Evolutionary conservation across 2,888 invertebrate genomes (phyloP).

Genomic region (Brachypalpus laphriformis): DNA sequence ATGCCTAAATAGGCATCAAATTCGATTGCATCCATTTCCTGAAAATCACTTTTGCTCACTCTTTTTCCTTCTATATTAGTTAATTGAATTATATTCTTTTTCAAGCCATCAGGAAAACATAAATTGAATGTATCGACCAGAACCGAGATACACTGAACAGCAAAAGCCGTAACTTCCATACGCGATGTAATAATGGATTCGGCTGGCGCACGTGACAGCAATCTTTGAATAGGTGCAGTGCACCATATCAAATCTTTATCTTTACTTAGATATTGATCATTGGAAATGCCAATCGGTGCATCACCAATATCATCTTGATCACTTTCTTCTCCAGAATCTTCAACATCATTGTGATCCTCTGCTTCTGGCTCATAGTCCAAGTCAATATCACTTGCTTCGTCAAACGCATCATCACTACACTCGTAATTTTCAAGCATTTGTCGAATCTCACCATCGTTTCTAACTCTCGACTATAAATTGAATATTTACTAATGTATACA

Average conservation of each 20-base stretch:
- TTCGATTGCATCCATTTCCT: neutral
- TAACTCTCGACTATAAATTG: neutral
- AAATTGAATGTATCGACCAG: neutral
- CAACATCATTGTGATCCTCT: no score
- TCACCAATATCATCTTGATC: neutral
- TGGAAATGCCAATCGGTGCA: neutral
- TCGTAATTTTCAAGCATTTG: neutral
- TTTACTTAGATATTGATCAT: no score
- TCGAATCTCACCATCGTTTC: neutral
- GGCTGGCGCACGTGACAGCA: neutral
- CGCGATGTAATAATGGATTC: neutral
- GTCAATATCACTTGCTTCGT: neutral
- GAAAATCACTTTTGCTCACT: neutral
- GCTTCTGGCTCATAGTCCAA: no score
- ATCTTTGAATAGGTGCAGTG: neutral
- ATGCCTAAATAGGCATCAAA: no score
- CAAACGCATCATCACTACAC: neutral
- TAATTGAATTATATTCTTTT: neutral
- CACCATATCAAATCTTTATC: no score
- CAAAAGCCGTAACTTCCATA: neutral
- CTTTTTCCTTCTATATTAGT: neutral
- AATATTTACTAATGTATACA: neutral
- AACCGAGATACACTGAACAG: neutral
- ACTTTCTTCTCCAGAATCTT: neutral
- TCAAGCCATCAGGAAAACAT: neutral